Evolutionary conservation across 2,797 vertebrate species (phyloP).

Genomic region (Schizopygopsis malacanthus): DNA sequence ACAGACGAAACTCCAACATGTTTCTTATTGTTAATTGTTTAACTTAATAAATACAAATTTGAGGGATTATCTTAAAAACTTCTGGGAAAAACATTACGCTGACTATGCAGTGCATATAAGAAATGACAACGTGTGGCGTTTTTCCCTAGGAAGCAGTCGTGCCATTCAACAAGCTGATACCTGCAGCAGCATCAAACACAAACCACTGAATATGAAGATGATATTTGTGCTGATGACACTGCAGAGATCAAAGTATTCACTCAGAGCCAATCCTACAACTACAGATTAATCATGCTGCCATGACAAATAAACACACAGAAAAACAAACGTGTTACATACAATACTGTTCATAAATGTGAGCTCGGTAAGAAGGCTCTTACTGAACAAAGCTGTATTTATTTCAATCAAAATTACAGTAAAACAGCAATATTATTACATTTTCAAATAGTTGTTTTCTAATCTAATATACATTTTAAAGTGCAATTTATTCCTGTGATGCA

Average conservation of each 20-base stretch:
- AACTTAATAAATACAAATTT: slow-evolving; percentile 48
- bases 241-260: slow-evolving; percentile 69
- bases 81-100: background rate
- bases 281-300: slow-evolving; percentile 58
- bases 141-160: background rate
- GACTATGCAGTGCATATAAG: background rate
- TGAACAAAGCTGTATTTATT: background rate
- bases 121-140: background rate
- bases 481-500: background rate
- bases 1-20: background rate
- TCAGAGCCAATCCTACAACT: slow-evolving; percentile 66
- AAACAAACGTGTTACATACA: background rate
- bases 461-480: background rate
- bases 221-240: slow-evolving; percentile 45
- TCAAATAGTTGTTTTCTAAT: background rate
- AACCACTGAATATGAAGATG: background rate
- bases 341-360: no score
- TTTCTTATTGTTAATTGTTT: background rate
- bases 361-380: no score
- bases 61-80: background rate
- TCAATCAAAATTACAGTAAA: background rate
- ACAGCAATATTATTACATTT: background rate
- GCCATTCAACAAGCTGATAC: background rate
- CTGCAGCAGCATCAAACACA: background rate
- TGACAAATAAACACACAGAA: background rate